Conservation (phyloP, 2,113 vertebrate genomes). For the Myotis yumanensis region DNA sequence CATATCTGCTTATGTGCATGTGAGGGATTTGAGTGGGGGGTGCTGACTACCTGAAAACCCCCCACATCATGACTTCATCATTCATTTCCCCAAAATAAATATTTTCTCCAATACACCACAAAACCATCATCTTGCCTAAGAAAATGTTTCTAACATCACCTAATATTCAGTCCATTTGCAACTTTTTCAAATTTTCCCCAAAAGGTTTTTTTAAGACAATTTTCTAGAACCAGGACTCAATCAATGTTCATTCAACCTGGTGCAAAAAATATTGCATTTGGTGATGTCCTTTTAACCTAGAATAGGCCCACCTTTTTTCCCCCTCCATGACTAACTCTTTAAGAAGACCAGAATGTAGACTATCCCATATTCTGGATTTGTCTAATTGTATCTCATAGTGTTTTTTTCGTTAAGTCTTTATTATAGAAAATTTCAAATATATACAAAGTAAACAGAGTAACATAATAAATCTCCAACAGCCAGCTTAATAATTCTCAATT, state of each 20-base stretch:
- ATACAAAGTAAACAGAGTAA: neutral
- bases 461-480: neutral
- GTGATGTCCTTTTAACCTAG: neutral
- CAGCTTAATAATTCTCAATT: neutral
- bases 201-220: neutral
- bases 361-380: neutral
- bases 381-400: neutral
- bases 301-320: neutral
- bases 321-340: neutral
- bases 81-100: too few species aligned
- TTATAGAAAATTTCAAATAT: neutral
- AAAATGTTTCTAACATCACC: too few species aligned
- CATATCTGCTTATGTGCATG: neutral
- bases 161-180: neutral
- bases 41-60: neutral
- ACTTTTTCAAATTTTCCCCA: neutral
- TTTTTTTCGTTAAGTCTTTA: neutral
- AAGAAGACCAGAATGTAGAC: neutral
- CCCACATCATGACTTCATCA: too few species aligned
- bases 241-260: neutral
- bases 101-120: too few species aligned
- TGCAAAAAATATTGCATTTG: slow-evolving; percentile 12
- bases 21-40: neutral
- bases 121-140: too few species aligned
- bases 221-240: slow-evolving; percentile 26